Conservation (phyloP, 1,140 invertebrate species). For the Cydia splendana region DNA sequence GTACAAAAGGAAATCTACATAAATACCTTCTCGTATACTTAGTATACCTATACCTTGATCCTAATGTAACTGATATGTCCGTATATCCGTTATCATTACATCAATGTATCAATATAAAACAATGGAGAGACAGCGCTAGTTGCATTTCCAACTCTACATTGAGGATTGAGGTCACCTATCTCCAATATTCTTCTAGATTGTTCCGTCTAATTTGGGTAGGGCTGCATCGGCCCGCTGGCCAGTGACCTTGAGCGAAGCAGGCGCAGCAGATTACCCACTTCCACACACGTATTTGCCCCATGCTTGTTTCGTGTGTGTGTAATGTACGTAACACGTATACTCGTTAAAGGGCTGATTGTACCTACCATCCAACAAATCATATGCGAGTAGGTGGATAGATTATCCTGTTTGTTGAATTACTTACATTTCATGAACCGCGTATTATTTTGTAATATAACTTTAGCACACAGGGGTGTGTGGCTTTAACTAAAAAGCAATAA, state of each 20-base stretch:
- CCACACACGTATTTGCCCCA: slow-evolving; percentile 41
- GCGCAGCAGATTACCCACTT: slow-evolving; percentile 50
- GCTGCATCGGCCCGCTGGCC: slow-evolving; percentile 60
- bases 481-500: too few relatives aligned
- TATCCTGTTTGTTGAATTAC: neutral
- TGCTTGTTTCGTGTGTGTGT: slow-evolving; percentile 16
- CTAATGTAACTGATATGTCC: too few relatives aligned
- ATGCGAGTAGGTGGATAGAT: neutral
- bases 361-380: neutral
- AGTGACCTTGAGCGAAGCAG: slow-evolving; percentile 68
- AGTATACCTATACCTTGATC: too few relatives aligned
- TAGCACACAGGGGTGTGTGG: too few relatives aligned
- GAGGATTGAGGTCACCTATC: slow-evolving; percentile 5
- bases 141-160: neutral
- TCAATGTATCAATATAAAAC: neutral
- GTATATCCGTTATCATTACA: too few relatives aligned
- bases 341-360: slow-evolving; percentile 23
- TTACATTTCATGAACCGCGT: neutral
- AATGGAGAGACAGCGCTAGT: neutral
- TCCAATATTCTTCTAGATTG: slow-evolving; percentile 7
- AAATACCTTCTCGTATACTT: too few relatives aligned
- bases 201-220: slow-evolving; percentile 54
- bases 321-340: neutral
- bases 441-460: too few relatives aligned
- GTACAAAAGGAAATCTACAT: too few relatives aligned